Conservation (phyloP, 2,888 invertebrate species). For the Masnerella sp. region DNA sequence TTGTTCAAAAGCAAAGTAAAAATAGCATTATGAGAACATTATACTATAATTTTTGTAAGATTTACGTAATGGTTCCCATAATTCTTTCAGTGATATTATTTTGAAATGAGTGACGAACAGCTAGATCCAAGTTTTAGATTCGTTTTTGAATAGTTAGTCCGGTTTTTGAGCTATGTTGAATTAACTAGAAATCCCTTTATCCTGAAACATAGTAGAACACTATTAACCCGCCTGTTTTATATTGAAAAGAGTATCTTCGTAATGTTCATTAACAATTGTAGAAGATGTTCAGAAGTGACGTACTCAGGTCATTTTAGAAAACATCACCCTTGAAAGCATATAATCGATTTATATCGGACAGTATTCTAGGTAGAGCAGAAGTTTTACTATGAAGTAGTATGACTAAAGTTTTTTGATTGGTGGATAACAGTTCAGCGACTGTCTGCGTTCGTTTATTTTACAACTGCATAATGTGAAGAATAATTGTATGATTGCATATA, state of each 20-base stretch:
- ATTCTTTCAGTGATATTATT: conserved; percentile 53
- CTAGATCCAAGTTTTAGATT: conserved; percentile 55
- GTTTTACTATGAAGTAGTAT: conserved; percentile 52
- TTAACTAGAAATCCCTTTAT: conserved; percentile 54
- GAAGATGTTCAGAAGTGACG: conserved; percentile 52
- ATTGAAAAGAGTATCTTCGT: conserved; percentile 71
- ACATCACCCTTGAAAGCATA: conserved; percentile 37
- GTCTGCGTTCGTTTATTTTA: conserved; percentile 22
- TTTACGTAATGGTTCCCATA: conserved; percentile 39
- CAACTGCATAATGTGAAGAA: conserved; percentile 29
- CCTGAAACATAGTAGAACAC: conserved; percentile 49
- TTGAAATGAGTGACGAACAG: conserved; percentile 56
- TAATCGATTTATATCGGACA: conserved; percentile 36
- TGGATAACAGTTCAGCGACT: conserved; percentile 41
- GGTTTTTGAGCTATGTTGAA: conserved; percentile 48
- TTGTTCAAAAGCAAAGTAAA: conserved; percentile 44
- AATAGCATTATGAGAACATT: conserved; percentile 24
- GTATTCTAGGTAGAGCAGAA: conserved; percentile 56
- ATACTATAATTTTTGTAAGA: conserved; percentile 44
- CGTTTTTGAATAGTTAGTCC: conserved; percentile 50
- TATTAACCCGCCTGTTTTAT: conserved; percentile 69
- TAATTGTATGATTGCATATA: conserved; percentile 33
- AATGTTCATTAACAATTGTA: conserved; percentile 59
- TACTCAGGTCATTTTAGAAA: conserved; percentile 46
- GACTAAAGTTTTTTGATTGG: conserved; percentile 38